Evolutionary conservation across 2,888 invertebrate species (phyloP).

Genomic region (Notodonta ziczac): DNA sequence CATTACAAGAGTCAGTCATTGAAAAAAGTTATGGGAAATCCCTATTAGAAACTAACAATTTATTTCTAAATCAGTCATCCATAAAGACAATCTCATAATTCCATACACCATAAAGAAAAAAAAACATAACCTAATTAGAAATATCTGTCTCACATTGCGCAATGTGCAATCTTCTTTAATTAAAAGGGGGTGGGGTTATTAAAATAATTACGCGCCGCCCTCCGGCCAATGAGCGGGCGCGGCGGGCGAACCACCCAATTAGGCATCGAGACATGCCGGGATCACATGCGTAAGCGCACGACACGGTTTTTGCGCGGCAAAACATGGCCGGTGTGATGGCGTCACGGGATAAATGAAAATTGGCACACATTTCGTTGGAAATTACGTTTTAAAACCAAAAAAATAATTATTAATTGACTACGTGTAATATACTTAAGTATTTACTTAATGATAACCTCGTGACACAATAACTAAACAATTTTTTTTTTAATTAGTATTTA

Average conservation of each 20-base stretch:
- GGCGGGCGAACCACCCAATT: conserved; percentile 70
- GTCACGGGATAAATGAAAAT: conserved; percentile 37
- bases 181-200: conserved; percentile 79
- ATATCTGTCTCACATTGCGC: conserved; percentile 13
- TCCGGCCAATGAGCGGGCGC: conserved; percentile 68
- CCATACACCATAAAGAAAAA: conserved; percentile 13
- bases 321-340: conserved; percentile 57
- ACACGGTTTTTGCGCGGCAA: conserved; percentile 62
- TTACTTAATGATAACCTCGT: too few relatives aligned
- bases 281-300: conserved; percentile 50
- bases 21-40: neutral
- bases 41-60: neutral
- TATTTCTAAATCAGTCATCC: neutral
- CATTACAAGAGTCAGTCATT: too few relatives aligned
- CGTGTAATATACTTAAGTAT: too few relatives aligned
- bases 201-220: conserved; percentile 78
- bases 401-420: too few relatives aligned
- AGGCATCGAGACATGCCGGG: conserved; percentile 59
- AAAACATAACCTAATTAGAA: conserved; percentile 20
- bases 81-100: neutral
- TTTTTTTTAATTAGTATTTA: too few relatives aligned
- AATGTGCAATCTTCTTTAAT: conserved; percentile 59
- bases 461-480: too few relatives aligned
- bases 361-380: neutral
- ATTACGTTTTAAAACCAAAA: too few relatives aligned